A percentile compares a stretch with the other conserved stretches of the same genome.
Evolutionary conservation across 2,797 vertebrate species (phyloP).

Genomic region (Chelon labrosus): DNA sequence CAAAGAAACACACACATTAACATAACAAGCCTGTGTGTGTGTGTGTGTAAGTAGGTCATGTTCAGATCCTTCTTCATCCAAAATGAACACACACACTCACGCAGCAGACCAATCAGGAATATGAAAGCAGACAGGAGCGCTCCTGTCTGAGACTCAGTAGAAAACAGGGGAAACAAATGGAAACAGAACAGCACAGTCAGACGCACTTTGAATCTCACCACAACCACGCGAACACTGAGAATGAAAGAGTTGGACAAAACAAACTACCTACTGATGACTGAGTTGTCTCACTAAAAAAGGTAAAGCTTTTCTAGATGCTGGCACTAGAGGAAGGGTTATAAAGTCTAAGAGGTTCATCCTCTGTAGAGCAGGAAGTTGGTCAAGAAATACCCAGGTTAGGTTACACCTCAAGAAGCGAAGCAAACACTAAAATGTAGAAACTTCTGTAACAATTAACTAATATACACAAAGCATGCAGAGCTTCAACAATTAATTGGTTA

Average conservation of each 20-base stretch:
- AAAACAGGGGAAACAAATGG: constrained; percentile 26
- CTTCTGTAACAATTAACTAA: neutral
- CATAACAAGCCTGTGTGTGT: constrained; percentile 63
- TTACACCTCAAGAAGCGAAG: neutral
- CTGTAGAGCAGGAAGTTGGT: neutral
- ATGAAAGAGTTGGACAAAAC: neutral
- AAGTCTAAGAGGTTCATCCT: neutral
- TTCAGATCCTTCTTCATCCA: constrained; percentile 54
- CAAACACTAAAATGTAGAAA: neutral
- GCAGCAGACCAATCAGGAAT: constrained; percentile 51
- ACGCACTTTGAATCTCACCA: neutral
- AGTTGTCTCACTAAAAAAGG: neutral
- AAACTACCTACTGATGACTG: neutral
- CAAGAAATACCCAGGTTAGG: too few relatives aligned
- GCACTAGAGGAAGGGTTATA: neutral
- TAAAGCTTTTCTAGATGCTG: neutral
- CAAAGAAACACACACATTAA: constrained; percentile 68
- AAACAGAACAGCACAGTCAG: constrained; percentile 13
- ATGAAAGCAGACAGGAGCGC: constrained; percentile 59
- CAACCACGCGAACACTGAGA: neutral
- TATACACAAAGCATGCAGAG: neutral
- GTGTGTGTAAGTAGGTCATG: constrained; percentile 72
- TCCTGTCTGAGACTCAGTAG: constrained; percentile 25
- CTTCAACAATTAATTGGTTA: neutral
- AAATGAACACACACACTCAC: constrained; percentile 36